phyloP scores from a whole-genome alignment of 2,888 invertebrate species.

The Fissipunctia ypsillon region DNA sequence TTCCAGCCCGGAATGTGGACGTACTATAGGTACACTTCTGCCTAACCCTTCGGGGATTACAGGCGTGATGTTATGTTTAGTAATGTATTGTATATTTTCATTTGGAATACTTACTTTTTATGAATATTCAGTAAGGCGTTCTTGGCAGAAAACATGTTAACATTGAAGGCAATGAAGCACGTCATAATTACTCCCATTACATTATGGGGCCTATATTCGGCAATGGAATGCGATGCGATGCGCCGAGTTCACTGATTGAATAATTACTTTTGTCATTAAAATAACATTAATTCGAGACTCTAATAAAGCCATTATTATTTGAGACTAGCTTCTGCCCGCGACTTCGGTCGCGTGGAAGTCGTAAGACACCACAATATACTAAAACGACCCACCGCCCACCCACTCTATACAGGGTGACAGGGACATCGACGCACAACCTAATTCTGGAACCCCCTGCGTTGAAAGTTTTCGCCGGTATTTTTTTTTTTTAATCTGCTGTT shows the following conservation, averaged over 20 bases:
- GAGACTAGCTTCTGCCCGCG: neutral
- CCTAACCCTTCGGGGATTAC: too few relatives aligned
- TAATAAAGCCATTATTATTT: constrained; percentile 15
- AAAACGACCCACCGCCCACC: too few relatives aligned
- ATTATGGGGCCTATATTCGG: neutral
- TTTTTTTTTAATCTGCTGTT: too few relatives aligned
- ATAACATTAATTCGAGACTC: neutral
- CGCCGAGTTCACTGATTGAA: constrained; percentile 16
- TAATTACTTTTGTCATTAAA: constrained; percentile 34
- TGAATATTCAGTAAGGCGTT: neutral
- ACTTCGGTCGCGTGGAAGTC: neutral
- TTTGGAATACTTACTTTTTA: neutral
- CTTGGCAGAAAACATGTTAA: neutral
- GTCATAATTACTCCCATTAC: neutral
- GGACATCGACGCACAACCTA: too few relatives aligned
- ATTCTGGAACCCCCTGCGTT: too few relatives aligned
- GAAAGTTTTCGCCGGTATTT: too few relatives aligned
- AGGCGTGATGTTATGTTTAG: too few relatives aligned
- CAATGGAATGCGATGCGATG: neutral
- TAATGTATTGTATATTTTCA: too few relatives aligned
- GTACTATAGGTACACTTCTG: too few relatives aligned
- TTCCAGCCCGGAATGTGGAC: too few relatives aligned
- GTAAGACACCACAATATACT: too few relatives aligned
- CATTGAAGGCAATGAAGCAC: neutral
- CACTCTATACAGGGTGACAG: too few relatives aligned